A percentile compares a stretch with the other conserved stretches of the same genome.
Evolutionary conservation across 2,797 vertebrate species (phyloP).

Genomic region (Schizopygopsis malacanthus): DNA sequence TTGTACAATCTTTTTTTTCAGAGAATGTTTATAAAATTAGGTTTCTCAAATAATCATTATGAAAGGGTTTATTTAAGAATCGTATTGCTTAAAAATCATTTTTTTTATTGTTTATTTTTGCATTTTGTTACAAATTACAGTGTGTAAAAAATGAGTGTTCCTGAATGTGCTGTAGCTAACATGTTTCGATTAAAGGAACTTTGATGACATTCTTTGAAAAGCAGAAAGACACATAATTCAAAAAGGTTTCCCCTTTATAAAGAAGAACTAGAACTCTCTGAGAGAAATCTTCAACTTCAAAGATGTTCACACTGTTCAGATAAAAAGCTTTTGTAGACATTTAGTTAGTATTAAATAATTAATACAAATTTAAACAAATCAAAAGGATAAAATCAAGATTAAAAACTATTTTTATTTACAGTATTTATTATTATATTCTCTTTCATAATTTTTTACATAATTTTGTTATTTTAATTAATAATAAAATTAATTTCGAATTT

Average conservation of each 20-base stretch:
- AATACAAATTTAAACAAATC: background rate
- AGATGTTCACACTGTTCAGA: background rate
- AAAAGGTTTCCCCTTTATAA: background rate
- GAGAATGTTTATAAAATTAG: background rate
- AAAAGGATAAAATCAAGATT: background rate
- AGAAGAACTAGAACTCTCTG: background rate
- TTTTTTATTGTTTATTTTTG: background rate
- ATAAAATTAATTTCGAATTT: background rate
- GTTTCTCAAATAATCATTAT: background rate
- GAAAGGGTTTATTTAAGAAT: background rate
- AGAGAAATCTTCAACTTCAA: slow-evolving; percentile 1
- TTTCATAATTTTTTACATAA: background rate
- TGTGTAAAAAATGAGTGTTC: background rate
- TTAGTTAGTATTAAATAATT: background rate
- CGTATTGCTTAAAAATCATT: background rate
- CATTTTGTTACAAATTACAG: background rate
- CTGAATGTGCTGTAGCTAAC: background rate
- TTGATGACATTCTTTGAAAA: background rate
- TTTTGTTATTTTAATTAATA: background rate
- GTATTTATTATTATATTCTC: background rate
- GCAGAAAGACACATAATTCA: background rate
- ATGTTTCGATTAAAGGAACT: background rate
- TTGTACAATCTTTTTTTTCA: background rate
- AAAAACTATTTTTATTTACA: background rate
- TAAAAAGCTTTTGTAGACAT: background rate